Evolutionary conservation across 2,888 invertebrate genomes (phyloP), one percentile per base, ranked within the genome.

Genomic region (Ferrisia virgata): DNA sequence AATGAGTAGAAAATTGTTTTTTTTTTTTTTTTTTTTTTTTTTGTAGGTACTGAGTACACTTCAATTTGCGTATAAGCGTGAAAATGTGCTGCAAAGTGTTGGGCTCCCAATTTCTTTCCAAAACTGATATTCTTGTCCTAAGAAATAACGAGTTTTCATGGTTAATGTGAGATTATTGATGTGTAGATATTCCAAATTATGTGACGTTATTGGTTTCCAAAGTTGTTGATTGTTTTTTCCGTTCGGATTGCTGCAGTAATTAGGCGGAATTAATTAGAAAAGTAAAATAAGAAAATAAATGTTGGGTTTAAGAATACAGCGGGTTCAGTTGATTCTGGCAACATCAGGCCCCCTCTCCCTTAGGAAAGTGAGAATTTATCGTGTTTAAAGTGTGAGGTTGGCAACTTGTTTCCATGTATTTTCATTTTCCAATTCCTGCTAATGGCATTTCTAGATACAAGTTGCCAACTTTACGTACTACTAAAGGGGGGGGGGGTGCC

Each of bases 71-170:
- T 47, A 47, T 18, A 18, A 18, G 5, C 5, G n/a, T 64, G 28
- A 25, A 25, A 64, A 25, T 11, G 58, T 72, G 8, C 33, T 58
- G n/a, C 81, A 81, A 13, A 81, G 36, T 25, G 81, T 81, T 18
- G 81, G 81, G 22, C 58, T 81, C 18, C 58, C 36, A 1, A 39
- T 81, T 1, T 18, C 25, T 43, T 79, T 79, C 79, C 79, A 79
- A 25, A 79, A 79, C 18, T 79, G 40, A 25, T 79, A 79, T 79
- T 79, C 79, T 9, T 79, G 5, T 18, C 79, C 79, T n/a, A 79
- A 22, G 40, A 79, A 79, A 39, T 79, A 79, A 25, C 40, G 31
- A n/a, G 18, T 39, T 79, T n/a, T 39, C 79, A 79, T 79, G 25
- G 18, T 40, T 43, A 79, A 43, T 39, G 39, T 79, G 3, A 79